These are phyloP conservation scores for Gallinago undulata DNA, from an alignment of 2,113 vertebrate species.

Conservation along the genomic window DNA sequence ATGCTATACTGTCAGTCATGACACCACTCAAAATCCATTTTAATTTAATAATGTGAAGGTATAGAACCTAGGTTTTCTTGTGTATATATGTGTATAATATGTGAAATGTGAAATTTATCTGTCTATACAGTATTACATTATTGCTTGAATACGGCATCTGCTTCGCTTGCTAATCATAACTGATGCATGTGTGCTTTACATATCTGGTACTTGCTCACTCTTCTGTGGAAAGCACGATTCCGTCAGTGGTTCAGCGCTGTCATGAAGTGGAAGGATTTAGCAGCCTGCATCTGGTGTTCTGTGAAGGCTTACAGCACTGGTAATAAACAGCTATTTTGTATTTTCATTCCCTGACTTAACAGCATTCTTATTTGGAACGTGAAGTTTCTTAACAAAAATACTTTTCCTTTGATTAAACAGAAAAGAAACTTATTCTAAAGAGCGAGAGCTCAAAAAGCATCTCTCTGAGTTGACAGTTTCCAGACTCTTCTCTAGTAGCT, in stretches of 20 bases:
- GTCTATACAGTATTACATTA: not conserved
- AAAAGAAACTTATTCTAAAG: not conserved
- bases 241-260: not conserved
- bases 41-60: not conserved
- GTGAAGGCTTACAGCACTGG: conserved; percentile 11
- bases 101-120: not conserved
- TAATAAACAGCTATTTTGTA: conserved; percentile 39
- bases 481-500: conserved; percentile 43
- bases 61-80: not conserved
- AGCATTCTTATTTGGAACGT: not conserved
- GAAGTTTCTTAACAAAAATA: conserved; percentile 45
- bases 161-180: not conserved
- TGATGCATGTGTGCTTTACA: not conserved
- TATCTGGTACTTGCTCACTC: not conserved
- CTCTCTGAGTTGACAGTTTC: conserved; percentile 25
- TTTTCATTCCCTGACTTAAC: conserved; percentile 31
- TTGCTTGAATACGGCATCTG: not conserved
- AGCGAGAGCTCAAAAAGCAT: not conserved
- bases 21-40: not conserved
- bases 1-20: not conserved
- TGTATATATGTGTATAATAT: not conserved
- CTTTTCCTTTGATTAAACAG: conserved; percentile 34
- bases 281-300: conserved; percentile 41
- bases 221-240: not conserved
- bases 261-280: conserved; percentile 32